phyloP scores from a whole-genome alignment of 2,113 vertebrate species.

The Tonatia bakeri region DNA sequence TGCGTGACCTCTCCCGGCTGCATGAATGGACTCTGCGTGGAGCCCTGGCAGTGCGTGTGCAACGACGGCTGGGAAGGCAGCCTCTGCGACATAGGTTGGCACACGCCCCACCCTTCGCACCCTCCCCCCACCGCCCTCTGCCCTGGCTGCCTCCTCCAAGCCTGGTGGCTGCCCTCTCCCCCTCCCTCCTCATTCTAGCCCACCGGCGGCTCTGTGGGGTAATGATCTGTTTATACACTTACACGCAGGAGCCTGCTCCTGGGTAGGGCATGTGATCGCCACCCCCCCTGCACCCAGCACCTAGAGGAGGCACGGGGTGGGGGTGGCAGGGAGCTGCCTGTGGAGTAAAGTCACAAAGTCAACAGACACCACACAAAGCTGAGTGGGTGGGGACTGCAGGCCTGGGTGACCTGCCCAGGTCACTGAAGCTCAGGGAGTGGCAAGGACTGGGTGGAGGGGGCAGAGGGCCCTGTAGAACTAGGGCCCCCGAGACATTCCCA shows the following conservation, averaged over 20 bases:
- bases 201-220: no score
- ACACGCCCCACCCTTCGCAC: not conserved
- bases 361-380: not conserved
- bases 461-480: not conserved
- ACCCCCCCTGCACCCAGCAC: not conserved
- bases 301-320: not conserved
- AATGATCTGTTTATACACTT: not conserved
- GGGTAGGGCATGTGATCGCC: not conserved
- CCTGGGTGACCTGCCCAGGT: not conserved
- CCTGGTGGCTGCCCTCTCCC: rapidly evolving
- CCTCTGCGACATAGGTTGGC: conserved; percentile 92
- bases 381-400: not conserved
- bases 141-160: not conserved
- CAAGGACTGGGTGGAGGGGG: not conserved
- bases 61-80: conserved; percentile 92
- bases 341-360: conserved; percentile 8
- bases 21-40: conserved; percentile 87
- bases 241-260: not conserved
- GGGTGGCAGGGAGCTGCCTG: not conserved
- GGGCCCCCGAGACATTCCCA: not conserved
- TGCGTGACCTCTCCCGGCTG: conserved; percentile 92
- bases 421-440: not conserved
- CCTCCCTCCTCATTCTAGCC: rapidly evolving
- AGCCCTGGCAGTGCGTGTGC: conserved; percentile 94
- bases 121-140: no score